Base-by-base conservation (phyloP, 2,888 invertebrate species). In the Galeopsomyia nigrocyanea region DNA sequence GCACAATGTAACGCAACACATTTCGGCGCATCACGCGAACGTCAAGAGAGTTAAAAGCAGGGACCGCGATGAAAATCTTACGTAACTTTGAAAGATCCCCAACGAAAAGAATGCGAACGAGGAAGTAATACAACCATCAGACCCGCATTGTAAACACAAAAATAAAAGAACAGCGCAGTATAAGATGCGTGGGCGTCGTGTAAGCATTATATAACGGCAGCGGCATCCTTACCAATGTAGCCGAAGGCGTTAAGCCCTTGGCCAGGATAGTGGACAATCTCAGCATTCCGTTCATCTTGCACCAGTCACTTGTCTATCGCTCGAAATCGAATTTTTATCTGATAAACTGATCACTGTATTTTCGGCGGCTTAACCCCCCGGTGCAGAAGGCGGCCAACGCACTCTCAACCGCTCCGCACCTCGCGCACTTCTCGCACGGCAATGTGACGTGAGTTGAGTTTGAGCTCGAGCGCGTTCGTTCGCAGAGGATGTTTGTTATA, bases 361-460 rank as follows among this genome's bases (percentile, higher is more conserved):
- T 13, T 21, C 9, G n/a, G 16, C 17, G 61, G n/a, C 39, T 61
- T 7, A 31, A 26, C 67, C 62, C 67, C 62, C 26, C 65, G 60
- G 47, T 22, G 17, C 21, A 53, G 13, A 10, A 16, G 17, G 39
- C 50, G 58, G 46, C 7, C 46, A 69, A 56, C 71, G 17, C 68
- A 61, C 68, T 63, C 69, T 3, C 26, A 3, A 2, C 5, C 5
- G 26, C 26, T 26, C 26, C 26, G 26, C 75, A 75, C 75, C 81
- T 81, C 81, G 80, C 84, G 83, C 80, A 82, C 83, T 82, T 83
- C 81, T 81, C 80, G 81, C 78, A 83, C 82, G 81, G 80, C 80
- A 79, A 81, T 73, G 81, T 80, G 80, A 80, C 62, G 68, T 57
- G 71, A 47, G 65, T 61, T 61, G n/a, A 39, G 39, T 13, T 39